Conservation (phyloP, 2,888 invertebrate genomes). For the Eupithecia tripunctaria region DNA sequence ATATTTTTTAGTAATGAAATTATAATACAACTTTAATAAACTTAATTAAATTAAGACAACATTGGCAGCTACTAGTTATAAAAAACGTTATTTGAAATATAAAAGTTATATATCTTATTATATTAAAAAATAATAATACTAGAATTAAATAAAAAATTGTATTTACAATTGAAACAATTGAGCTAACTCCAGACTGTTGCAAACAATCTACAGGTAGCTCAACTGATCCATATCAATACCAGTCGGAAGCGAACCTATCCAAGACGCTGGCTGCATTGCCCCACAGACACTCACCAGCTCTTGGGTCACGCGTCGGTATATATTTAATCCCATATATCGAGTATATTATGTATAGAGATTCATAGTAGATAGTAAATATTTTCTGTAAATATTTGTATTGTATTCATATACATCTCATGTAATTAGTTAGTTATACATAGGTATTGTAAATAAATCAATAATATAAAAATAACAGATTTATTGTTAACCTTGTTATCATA, state of each 20-base stretch:
- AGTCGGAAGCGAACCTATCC: too few relatives aligned
- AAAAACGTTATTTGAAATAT: neutral
- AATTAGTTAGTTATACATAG: neutral
- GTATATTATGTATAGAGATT: neutral
- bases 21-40: neutral
- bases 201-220: too few relatives aligned
- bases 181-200: too few relatives aligned
- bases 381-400: slow-evolving; percentile 1
- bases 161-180: too few relatives aligned
- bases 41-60: slow-evolving; percentile 1
- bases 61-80: slow-evolving; percentile 12
- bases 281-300: too few relatives aligned
- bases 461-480: neutral
- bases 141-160: too few relatives aligned
- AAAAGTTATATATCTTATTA: too few relatives aligned
- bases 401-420: neutral
- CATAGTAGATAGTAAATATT: slow-evolving; percentile 3
- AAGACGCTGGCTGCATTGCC: too few relatives aligned
- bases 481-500: neutral
- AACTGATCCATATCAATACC: too few relatives aligned
- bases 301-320: too few relatives aligned
- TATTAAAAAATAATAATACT: too few relatives aligned
- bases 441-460: neutral
- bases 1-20: neutral
- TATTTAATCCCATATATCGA: neutral